Conservation (phyloP, 2,888 invertebrate genomes). For the Pterostichus madidus region DNA sequence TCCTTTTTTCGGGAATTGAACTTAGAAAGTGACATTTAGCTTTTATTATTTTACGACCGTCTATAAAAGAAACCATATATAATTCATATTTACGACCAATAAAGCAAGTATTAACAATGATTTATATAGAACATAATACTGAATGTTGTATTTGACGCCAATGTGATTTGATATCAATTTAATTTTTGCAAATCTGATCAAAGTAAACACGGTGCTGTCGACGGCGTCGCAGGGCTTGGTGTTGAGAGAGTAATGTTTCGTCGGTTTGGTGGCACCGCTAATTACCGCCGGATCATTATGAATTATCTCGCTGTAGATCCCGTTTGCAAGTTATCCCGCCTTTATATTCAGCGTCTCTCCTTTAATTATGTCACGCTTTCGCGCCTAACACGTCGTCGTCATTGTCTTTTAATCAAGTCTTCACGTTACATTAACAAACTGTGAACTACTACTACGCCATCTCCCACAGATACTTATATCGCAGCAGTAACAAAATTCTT, state of each 20-base stretch:
- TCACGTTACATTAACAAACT: conserved; percentile 24
- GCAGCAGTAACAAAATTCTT: too few species aligned
- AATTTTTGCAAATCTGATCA: not conserved
- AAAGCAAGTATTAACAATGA: too few species aligned
- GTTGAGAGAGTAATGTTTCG: not conserved
- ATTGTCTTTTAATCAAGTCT: conserved; percentile 38
- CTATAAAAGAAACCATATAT: too few species aligned
- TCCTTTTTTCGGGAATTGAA: too few species aligned
- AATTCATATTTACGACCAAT: too few species aligned
- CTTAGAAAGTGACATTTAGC: too few species aligned
- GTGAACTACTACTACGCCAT: not conserved
- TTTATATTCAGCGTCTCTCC: conserved; percentile 30
- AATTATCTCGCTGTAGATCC: conserved; percentile 14
- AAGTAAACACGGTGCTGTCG: not conserved
- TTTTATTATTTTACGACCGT: too few species aligned
- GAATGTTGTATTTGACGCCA: not conserved
- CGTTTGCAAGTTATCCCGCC: not conserved
- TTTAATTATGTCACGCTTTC: conserved; percentile 30
- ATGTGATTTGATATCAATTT: not conserved
- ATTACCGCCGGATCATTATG: conserved; percentile 10
- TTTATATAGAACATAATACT: too few species aligned
- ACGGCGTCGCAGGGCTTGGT: not conserved
- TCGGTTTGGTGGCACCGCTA: not conserved
- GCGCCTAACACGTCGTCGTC: not conserved
- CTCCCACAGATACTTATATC: not conserved